These are phyloP conservation scores for Yponomeuta evonymella DNA, from an alignment of 2,888 invertebrate species.

Conservation along the genomic window DNA sequence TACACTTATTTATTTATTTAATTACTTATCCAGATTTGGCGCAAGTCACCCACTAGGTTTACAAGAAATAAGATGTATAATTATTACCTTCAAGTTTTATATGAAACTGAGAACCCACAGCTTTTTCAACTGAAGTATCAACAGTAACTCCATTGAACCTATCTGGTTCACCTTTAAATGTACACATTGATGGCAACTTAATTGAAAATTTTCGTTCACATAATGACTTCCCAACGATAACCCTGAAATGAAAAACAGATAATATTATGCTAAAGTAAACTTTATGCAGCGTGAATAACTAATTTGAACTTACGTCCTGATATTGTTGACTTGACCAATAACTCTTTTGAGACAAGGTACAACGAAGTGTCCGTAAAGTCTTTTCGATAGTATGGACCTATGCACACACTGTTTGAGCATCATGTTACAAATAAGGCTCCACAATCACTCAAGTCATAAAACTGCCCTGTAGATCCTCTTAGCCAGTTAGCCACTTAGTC, in stretches of 20 bases:
- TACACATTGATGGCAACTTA: conserved; percentile 16
- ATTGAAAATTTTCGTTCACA: not conserved
- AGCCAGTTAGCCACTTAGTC: no score
- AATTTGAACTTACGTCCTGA: not conserved
- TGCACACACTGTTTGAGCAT: not conserved
- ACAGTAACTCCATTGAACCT: conserved; percentile 56
- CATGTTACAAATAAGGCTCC: not conserved
- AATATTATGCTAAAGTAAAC: not conserved
- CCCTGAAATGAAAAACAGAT: not conserved
- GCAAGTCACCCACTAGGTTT: no score
- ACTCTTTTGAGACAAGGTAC: not conserved
- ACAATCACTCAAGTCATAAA: not conserved
- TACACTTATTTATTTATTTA: no score
- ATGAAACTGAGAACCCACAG: conserved; percentile 34
- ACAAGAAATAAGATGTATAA: not conserved
- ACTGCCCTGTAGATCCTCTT: not conserved
- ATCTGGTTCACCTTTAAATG: conserved; percentile 44
- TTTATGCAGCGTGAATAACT: not conserved
- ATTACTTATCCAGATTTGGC: no score
- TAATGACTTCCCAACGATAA: not conserved
- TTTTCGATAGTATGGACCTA: not conserved
- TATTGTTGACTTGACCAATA: not conserved
- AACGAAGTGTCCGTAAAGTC: not conserved
- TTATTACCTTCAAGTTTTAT: conserved; percentile 42
- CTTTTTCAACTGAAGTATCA: conserved; percentile 39